phyloP scores from a whole-genome alignment of 2,888 invertebrate species.

The Mesorhabditis sp. region DNA sequence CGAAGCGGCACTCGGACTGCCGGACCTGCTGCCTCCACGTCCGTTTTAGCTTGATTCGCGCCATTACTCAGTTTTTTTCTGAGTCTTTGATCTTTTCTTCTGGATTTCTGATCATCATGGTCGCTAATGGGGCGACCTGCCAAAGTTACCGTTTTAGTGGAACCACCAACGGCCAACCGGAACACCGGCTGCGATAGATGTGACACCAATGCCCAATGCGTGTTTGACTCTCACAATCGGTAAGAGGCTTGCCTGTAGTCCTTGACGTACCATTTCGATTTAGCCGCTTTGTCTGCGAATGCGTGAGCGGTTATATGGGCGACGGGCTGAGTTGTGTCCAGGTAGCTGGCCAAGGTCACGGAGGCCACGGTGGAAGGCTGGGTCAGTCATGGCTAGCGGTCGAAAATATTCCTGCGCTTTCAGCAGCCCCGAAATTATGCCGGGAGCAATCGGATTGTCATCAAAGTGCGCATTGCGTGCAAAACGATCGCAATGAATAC shows the following conservation, averaged over 20 bases:
- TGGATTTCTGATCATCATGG: not conserved
- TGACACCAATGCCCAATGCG: conserved; percentile 60
- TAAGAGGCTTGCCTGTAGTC: not conserved
- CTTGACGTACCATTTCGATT: not conserved
- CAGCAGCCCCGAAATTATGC: conserved; percentile 35
- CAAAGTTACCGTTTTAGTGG: not conserved
- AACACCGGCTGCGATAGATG: conserved; percentile 56
- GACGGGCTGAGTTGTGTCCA: conserved; percentile 54
- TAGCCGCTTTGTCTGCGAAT: conserved; percentile 40
- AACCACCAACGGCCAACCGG: not conserved
- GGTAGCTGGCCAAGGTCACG: conserved; percentile 17
- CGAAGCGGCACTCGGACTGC: conserved; percentile 30
- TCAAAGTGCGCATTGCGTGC: conserved; percentile 59
- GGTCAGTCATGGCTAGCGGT: conserved; percentile 4
- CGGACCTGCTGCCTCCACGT: conserved; percentile 25
- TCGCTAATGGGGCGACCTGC: not conserved
- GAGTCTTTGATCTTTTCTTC: not conserved
- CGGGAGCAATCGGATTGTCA: conserved; percentile 60
- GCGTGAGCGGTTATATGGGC: conserved; percentile 57
- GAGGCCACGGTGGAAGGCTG: conserved; percentile 14
- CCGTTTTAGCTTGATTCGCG: not conserved
- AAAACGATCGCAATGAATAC: conserved; percentile 55
- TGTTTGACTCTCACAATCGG: conserved; percentile 62
- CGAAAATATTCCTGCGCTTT: not conserved
- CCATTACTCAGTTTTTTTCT: not conserved